Percentiles rank a stretch among this genome's conserved stretches.
phyloP scores from a whole-genome alignment of 2,797 vertebrate genomes.

The Buceros bicornis region DNA sequence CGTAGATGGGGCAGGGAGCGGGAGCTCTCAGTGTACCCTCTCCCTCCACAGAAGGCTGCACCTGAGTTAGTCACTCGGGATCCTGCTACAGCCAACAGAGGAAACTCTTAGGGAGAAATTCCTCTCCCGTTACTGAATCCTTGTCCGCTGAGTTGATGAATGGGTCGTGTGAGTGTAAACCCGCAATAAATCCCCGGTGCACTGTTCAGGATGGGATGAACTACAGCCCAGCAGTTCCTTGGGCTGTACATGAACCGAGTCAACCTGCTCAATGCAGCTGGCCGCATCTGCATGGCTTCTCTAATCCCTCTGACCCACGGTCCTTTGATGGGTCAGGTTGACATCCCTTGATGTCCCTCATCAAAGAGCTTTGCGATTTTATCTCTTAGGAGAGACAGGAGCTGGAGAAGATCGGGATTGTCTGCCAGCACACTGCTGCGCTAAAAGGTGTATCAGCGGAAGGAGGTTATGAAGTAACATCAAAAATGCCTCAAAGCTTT shows the following conservation, averaged over 20 bases:
- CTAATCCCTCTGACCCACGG: neutral
- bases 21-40: neutral
- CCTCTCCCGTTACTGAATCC: neutral
- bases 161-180: neutral
- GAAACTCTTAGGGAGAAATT: neutral
- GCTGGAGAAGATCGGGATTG: slow-evolving; percentile 47
- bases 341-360: neutral
- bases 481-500: slow-evolving; percentile 72
- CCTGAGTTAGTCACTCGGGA: neutral
- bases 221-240: neutral
- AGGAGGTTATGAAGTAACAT: slow-evolving; percentile 52
- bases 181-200: neutral
- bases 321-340: neutral
- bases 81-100: neutral
- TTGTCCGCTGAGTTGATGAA: neutral
- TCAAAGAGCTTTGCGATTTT: neutral
- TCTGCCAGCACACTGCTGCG: slow-evolving; percentile 56
- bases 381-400: slow-evolving; percentile 73
- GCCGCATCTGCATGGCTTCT: neutral
- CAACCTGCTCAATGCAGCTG: neutral
- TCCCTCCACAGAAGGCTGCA: neutral
- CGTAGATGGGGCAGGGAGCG: neutral
- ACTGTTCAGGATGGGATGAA: neutral
- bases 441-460: slow-evolving; percentile 65
- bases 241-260: rapidly evolving